Evolutionary conservation across 2,888 invertebrate species (phyloP).

Genomic region (Drosophila pegasa): DNA sequence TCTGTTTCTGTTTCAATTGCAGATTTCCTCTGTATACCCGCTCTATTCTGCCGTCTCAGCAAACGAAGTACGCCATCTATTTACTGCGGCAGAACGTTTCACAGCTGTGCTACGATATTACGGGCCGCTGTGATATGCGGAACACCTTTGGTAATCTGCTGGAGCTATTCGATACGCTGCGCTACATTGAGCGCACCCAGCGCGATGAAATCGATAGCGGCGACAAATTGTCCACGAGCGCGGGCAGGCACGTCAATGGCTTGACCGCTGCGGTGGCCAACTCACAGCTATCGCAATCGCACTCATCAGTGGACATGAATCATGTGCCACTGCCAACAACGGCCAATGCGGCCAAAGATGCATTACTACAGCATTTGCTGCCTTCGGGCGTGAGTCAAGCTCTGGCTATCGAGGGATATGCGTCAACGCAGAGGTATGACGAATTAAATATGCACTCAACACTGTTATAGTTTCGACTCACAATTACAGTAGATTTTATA

Average conservation of each 20-base stretch:
- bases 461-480: too few relatives aligned
- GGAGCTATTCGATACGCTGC: slow-evolving; percentile 74
- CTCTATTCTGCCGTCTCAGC: slow-evolving; percentile 82
- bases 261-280: slow-evolving; percentile 41
- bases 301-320: slow-evolving; percentile 83
- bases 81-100: slow-evolving; percentile 97
- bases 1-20: slow-evolving; percentile 23
- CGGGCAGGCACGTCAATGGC: slow-evolving; percentile 51
- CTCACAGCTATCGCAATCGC: slow-evolving; percentile 74
- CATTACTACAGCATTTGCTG: slow-evolving; percentile 60
- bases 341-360: slow-evolving; percentile 64
- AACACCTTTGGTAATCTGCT: slow-evolving; percentile 82
- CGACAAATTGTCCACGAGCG: slow-evolving; percentile 10
- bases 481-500: too few relatives aligned
- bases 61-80: slow-evolving; percentile 94
- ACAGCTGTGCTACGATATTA: slow-evolving; percentile 88
- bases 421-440: slow-evolving; percentile 69
- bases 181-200: slow-evolving; percentile 68
- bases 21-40: slow-evolving; percentile 92
- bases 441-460: neutral
- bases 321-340: slow-evolving; percentile 73
- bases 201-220: slow-evolving; percentile 49
- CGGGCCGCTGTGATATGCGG: slow-evolving; percentile 78
- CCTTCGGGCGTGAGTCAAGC: slow-evolving; percentile 66
- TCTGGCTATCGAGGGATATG: slow-evolving; percentile 68